Percentiles rank a stretch among this genome's conserved stretches.
Conservation (phyloP, 2,797 vertebrate genomes). For the Typhlichthys eigenmanni region DNA sequence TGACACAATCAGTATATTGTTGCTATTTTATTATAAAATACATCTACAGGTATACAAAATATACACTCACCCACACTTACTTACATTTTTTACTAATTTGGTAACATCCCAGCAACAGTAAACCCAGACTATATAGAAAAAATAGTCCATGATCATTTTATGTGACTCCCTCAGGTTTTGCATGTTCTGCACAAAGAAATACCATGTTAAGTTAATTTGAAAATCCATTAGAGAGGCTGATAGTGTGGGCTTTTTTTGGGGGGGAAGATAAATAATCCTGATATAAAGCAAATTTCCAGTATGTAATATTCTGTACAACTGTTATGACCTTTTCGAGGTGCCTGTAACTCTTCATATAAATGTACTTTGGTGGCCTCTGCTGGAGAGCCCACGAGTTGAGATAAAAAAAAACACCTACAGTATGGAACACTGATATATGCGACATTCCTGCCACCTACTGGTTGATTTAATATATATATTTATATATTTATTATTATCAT, state of each 20-base stretch:
- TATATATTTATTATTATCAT: too few species aligned
- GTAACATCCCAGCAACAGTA: neutral
- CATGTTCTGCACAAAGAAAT: neutral
- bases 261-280: too few species aligned
- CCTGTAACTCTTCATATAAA: too few species aligned
- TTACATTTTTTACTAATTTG: too few species aligned
- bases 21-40: too few species aligned
- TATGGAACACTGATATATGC: neutral
- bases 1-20: too few species aligned
- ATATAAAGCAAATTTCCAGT: too few species aligned
- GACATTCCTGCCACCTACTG: constrained; percentile 40
- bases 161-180: neutral
- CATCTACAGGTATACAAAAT: constrained; percentile 23
- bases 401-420: too few species aligned
- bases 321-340: too few species aligned
- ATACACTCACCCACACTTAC: neutral
- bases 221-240: neutral
- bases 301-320: too few species aligned
- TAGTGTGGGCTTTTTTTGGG: neutral
- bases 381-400: constrained; percentile 4
- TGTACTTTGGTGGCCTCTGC: constrained; percentile 35
- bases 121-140: neutral
- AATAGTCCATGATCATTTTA: neutral
- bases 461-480: neutral
- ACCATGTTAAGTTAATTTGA: neutral